A percentile compares a stretch with the other conserved stretches of the same genome.
Conservation (phyloP, 1,140 invertebrate species). For the Drosophila biarmipes region DNA sequence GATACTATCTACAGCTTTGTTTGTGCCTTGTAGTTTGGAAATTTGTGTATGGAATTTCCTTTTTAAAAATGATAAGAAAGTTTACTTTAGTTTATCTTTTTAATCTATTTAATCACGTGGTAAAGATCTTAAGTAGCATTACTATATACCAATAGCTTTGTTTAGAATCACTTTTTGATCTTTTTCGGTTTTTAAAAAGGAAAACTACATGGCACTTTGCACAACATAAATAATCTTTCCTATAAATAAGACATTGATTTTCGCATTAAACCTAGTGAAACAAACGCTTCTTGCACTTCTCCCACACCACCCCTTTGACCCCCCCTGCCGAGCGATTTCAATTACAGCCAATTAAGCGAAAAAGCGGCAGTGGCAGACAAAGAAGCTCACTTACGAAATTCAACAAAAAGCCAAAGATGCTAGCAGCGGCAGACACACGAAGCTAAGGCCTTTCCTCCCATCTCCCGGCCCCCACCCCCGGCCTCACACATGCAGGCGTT, state of each 20-base stretch:
- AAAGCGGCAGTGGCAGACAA: conserved; percentile 38
- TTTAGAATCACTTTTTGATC: too few species aligned
- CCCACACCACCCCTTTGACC: not conserved
- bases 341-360: conserved; percentile 71
- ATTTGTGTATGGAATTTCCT: too few species aligned
- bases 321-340: conserved; percentile 49
- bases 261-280: not conserved
- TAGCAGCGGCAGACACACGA: conserved; percentile 17
- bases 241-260: conserved; percentile 26
- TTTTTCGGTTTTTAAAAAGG: not conserved
- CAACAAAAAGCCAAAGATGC: conserved; percentile 34
- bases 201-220: not conserved
- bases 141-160: too few species aligned
- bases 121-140: too few species aligned
- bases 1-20: too few species aligned
- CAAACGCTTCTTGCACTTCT: not conserved
- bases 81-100: too few species aligned
- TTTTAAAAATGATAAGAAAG: too few species aligned
- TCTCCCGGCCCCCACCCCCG: not conserved
- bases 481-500: conserved; percentile 15
- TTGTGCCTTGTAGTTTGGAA: too few species aligned
- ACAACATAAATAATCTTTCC: not conserved
- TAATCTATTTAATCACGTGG: too few species aligned
- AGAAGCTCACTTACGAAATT: conserved; percentile 41
- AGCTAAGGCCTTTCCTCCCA: conserved; percentile 7